Base-by-base conservation (phyloP, 2,888 invertebrate species). In the Pantelozetes paolii region DNA sequence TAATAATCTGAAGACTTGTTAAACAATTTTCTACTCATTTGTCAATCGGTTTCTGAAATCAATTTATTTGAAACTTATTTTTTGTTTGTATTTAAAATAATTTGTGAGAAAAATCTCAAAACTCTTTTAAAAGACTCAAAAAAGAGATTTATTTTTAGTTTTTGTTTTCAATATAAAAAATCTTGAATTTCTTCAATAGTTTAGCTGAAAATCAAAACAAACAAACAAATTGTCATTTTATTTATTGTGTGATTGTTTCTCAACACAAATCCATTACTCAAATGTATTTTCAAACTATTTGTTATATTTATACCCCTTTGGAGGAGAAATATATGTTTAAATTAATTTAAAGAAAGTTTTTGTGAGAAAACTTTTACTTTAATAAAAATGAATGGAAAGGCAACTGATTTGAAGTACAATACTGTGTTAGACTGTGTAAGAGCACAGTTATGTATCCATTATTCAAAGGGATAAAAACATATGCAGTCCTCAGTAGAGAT, bases 331-430 rank as follows among this genome's bases (percentile, higher is more conserved):
- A 57, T 20, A 3, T 57, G 57, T n/a, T 57, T 20, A 57, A 57
- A 57, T 57, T 57, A 57, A 57, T 57, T 57, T 57, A 28, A 57
- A 28, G 57, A 57, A 57, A 57, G 23, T 23, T 57, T 23, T 57
- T 23, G 23, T 28, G 20, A 5, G 18, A n/a, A n/a, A n/a, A n/a
- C 50, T 50, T 23, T 23, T 28, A 57, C n/a, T n/a, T n/a, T 23
- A 57, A 57, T 57, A 57, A 26, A 57, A 57, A 57, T 57, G 57
- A 23, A 57, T 57, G 9, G 23, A 6, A 57, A 57, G 23, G 45
- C n/a, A n/a, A n/a, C n/a, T 45, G 8, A 45, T 45, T 45, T 18
- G 45, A 13, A 3, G 3, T 18, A 45, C 18, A 36, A 45, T 45
- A 45, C 18, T 11, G 45, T 45, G 9, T 18, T 9, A 45, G 45